Conservation (phyloP, 2,797 vertebrate species). For the Periophthalmus magnuspinnatus region DNA sequence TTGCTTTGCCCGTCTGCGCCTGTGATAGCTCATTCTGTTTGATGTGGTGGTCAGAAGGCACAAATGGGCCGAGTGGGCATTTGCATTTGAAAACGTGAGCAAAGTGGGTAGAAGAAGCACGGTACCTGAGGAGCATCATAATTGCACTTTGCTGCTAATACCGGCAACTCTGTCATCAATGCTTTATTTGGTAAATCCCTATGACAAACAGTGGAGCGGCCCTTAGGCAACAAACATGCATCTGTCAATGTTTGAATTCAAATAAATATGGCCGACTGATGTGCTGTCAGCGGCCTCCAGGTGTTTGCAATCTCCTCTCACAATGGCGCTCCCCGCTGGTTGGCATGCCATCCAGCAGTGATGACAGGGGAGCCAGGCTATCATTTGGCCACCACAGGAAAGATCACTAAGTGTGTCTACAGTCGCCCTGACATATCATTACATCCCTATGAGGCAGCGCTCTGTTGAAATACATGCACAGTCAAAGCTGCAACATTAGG, state of each 20-base stretch:
- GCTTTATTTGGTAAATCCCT: conserved; percentile 39
- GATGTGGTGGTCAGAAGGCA: conserved; percentile 71
- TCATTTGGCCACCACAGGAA: conserved; percentile 61
- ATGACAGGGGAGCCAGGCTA: conserved; percentile 60
- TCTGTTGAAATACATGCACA: conserved; percentile 29
- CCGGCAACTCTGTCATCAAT: conserved; percentile 30
- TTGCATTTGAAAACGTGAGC: conserved; percentile 49
- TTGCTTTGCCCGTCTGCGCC: conserved; percentile 46
- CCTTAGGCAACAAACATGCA: conserved; percentile 49
- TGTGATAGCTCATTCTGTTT: conserved; percentile 75
- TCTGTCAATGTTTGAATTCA: conserved; percentile 54
- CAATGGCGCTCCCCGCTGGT: conserved; percentile 31
- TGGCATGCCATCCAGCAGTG: conserved; percentile 44
- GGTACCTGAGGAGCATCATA: conserved; percentile 48
- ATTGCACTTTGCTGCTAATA: conserved; percentile 45
- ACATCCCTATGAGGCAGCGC: conserved; percentile 26
- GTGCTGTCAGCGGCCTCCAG: conserved; percentile 52
- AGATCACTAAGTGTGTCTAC: conserved; percentile 41
- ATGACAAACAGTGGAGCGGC: conserved; percentile 44
- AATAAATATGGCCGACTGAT: conserved; percentile 44
- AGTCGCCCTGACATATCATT: conserved; percentile 60
- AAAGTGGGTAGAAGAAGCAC: conserved; percentile 29
- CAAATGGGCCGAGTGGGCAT: conserved; percentile 46
- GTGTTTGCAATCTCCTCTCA: conserved; percentile 57
- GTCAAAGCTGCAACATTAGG: conserved; percentile 31